Base-by-base conservation (phyloP, 2,797 vertebrate genomes). In the Vipera latastei region DNA sequence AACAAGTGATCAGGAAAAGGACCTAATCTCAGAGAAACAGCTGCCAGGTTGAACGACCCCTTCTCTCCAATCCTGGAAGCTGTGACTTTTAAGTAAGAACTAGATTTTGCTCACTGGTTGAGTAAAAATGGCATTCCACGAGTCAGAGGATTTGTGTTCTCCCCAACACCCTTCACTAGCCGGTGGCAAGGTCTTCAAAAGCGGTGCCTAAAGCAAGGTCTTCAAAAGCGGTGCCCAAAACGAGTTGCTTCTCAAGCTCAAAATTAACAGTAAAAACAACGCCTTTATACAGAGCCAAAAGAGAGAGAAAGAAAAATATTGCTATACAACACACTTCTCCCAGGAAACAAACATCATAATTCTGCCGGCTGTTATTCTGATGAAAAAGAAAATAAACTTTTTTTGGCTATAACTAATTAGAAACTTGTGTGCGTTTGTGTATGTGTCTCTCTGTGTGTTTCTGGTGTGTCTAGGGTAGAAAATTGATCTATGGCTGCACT, bases 351-450 rank as follows among this genome's bases (percentile, higher is more conserved):
- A 86, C 93, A 93, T 93, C 95, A 91, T 93, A 90, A 89, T 94
- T 89, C 60, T 48, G 88, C 53, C 92, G 88, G 65, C 92, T 94
- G 3, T 89, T 95, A n/a, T 94, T 92, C 90, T 60, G 94, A 94
- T 92, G 89, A 90, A 94, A 93, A 95, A 94, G 57, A 26, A 89
- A 89, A 94, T 96, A 96, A 96, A 53, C n/a, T 86, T 94, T 95
- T 95, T 94, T 95, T 95, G 11, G 94, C 93, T 96, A 93, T 88
- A 94, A 61, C 92, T 95, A 92, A 95, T 96, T 95, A 96, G 96
- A 56, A 94, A 86, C 9, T 83, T 38, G 22, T 44, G 69, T 25
- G 20, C 0, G 0, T 22, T 44, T 78, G 38, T 78, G 65, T 69
- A 6, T 16, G 65, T 69, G 20, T 83, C 18, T 83, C 73, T 78